A percentile compares a stretch with the other conserved stretches of the same genome.
Conservation (phyloP, 2,113 vertebrate genomes). For the Pleuronectes platessa region DNA sequence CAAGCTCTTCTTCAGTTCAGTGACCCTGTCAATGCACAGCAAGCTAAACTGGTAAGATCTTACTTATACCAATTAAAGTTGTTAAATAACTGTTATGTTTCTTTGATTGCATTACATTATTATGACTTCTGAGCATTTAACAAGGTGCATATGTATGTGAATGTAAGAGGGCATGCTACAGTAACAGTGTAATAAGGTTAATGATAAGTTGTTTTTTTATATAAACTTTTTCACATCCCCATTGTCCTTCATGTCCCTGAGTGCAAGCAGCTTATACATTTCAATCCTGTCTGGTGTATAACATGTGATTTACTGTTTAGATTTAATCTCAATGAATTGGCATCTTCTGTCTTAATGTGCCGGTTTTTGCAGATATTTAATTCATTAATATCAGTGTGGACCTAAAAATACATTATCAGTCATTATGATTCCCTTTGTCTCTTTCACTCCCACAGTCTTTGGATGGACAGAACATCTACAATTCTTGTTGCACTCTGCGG, state of each 20-base stretch:
- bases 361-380: no score
- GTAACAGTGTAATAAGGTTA: no score
- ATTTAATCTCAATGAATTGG: no score
- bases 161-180: not conserved
- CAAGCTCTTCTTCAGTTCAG: constrained; percentile 98
- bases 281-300: no score
- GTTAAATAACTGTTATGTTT: not conserved
- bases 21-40: constrained; percentile 96
- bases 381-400: no score
- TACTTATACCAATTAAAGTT: not conserved
- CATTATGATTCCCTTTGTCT: not conserved
- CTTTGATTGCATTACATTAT: not conserved
- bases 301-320: no score
- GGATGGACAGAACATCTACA: constrained; percentile 99
- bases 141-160: not conserved
- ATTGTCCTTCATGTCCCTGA: not conserved
- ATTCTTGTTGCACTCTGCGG: constrained; percentile 97
- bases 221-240: no score
- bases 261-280: not conserved
- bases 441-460: constrained; percentile 85
- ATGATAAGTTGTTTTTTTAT: no score
- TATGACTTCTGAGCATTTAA: no score
- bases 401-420: no score
- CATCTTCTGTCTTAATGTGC: no score
- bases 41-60: constrained; percentile 94